Percentiles rank a stretch among this genome's conserved stretches.
These are phyloP conservation scores for Corydoras maculifer DNA, from an alignment of 2,113 vertebrate species.

Conservation along the genomic window DNA sequence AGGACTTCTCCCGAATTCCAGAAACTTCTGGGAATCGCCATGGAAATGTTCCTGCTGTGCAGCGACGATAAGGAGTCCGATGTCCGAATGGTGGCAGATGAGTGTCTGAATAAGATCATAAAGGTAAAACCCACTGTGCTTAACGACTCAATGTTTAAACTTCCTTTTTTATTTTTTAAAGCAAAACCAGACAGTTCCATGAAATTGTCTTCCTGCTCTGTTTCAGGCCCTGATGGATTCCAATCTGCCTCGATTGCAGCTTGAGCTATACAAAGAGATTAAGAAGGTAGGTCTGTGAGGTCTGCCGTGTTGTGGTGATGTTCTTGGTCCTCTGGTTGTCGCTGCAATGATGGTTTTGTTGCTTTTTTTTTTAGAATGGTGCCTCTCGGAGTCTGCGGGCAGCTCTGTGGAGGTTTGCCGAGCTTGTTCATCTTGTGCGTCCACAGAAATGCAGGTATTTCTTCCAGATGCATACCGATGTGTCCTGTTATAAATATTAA, in stretches of 20 bases:
- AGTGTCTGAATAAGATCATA: constrained; percentile 98
- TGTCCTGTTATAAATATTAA: too few species aligned
- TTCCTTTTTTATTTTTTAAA: not conserved
- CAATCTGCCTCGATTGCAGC: constrained; percentile 85
- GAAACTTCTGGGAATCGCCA: constrained; percentile 91
- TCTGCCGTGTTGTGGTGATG: too few species aligned
- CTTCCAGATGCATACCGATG: not conserved
- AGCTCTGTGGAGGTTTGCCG: constrained; percentile 94
- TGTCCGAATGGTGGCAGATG: constrained; percentile 96
- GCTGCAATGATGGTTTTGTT: too few species aligned
- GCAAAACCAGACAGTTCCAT: not conserved
- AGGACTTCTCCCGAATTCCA: constrained; percentile 98
- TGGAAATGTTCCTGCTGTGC: constrained; percentile 96
- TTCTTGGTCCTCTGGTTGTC: too few species aligned
- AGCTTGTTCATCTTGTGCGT: constrained; percentile 90
- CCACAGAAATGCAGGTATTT: constrained; percentile 95
- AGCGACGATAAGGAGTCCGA: constrained; percentile 92
- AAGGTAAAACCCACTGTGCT: constrained; percentile 72
- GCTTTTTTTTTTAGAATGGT: constrained; percentile 72
- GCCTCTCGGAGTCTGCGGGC: constrained; percentile 89
- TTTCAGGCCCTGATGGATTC: constrained; percentile 95
- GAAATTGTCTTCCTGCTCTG: constrained; percentile 10
- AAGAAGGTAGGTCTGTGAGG: constrained; percentile 77
- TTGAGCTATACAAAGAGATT: constrained; percentile 97
- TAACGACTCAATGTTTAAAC: not conserved